phyloP scores from a whole-genome alignment of 2,797 vertebrate species.

The Paedocypris micromegethes region DNA sequence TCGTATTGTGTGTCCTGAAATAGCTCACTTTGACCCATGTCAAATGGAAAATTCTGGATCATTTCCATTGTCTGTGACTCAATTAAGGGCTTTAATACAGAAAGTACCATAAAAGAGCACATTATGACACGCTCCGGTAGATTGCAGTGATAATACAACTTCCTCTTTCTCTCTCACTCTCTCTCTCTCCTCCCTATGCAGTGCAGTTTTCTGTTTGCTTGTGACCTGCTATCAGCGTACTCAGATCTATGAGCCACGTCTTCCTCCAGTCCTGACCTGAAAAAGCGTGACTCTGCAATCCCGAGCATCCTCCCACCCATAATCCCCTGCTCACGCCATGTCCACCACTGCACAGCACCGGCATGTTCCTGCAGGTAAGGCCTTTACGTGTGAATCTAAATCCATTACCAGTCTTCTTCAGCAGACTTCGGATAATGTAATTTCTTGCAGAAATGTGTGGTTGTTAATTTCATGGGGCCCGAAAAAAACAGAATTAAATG shows the following conservation, averaged over 20 bases:
- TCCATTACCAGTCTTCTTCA: background rate
- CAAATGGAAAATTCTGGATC: constrained; percentile 29
- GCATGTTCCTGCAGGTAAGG: constrained; percentile 1
- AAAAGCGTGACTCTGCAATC: constrained; percentile 34
- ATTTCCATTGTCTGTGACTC: constrained; percentile 30
- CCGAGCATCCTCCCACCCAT: constrained; percentile 4
- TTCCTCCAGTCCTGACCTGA: constrained; percentile 27
- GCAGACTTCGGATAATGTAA: constrained; percentile 18
- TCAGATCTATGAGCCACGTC: constrained; percentile 45
- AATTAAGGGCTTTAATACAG: constrained; percentile 36
- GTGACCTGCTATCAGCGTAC: constrained; percentile 46
- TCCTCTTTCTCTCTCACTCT: constrained; percentile 30
- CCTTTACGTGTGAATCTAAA: constrained; percentile 7
- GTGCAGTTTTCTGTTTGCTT: constrained; percentile 43
- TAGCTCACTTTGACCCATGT: constrained; percentile 27
- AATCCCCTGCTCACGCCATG: constrained; percentile 29
- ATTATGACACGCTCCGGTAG: constrained; percentile 56
- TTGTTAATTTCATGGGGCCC: constrained; percentile 5
- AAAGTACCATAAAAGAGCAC: constrained; percentile 33
- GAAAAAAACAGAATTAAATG: constrained; percentile 22
- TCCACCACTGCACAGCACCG: constrained; percentile 18
- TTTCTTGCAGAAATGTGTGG: constrained; percentile 9
- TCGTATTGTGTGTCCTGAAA: constrained; percentile 27
- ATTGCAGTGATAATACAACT: constrained; percentile 39
- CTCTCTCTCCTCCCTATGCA: constrained; percentile 38